Evolutionary conservation across 2,113 vertebrate species (phyloP), one percentile per base, ranked within the genome.

Genomic region (Nanorana parkeri): DNA sequence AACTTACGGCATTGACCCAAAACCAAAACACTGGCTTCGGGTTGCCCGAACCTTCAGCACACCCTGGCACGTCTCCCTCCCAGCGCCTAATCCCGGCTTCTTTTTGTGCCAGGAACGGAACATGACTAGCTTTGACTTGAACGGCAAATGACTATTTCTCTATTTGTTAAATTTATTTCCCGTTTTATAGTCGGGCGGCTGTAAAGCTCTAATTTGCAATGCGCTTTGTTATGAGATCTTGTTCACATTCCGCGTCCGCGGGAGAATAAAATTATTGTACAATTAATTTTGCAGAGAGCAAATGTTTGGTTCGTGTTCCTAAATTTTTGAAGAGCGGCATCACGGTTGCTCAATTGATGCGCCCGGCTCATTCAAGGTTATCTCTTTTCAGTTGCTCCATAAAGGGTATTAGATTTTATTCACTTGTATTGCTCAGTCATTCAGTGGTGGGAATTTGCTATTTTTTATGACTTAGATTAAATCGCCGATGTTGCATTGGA

Each of bases 221-320:
- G 55, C 32, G 23, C 20, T 54, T 47, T 24, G 29, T 60, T 69
- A 61, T 47, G 32, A 26, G 55, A 68, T 47, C 66, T 29, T 41
- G n/a, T 69, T 63, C 78, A n/a, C 78, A 60, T 60, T 69, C 29
- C 58, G 19, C 36, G 51, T 80, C 61, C 56, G 6, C 17, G 0
- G 28, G 5, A 71, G 55, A 80, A 80, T 69, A 69, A 69, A 80
- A 80, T 69, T 61, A 77, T 77, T 71, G 29, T 61, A 51, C 55
- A 71, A 80, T 76, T 76, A 63, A 51, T 80, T 80, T 80, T 61
- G 36, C 78, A 21, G 17, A 60, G 56, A 71, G 52, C 32, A 80
- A 80, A 80, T 68, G 77, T 67, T 67, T 56, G 76, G 47, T 58
- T 69, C 51, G 3, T 47, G 78, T 80, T 61, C 56, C 68, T 63